Conservation (phyloP, 2,797 vertebrate species). For the Acrossocheilus wenchowensis region DNA sequence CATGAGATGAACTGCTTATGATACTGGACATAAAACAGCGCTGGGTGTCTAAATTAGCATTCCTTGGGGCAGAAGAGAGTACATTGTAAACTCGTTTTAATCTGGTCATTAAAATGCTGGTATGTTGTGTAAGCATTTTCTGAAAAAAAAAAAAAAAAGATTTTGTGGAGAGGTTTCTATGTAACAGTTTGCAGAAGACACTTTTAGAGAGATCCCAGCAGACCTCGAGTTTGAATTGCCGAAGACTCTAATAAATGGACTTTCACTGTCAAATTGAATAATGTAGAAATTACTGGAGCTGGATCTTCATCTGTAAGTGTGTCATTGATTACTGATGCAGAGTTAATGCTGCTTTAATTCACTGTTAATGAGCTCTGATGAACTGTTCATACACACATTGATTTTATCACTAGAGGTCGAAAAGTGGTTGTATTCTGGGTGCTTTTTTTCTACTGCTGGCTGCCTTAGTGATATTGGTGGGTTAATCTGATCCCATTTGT, state of each 20-base stretch:
- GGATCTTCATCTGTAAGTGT: neutral
- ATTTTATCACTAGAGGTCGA: conserved; percentile 7
- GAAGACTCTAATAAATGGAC: neutral
- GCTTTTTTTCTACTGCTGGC: neutral
- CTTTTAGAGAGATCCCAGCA: neutral
- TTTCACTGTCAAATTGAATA: conserved; percentile 17
- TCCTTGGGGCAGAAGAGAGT: neutral
- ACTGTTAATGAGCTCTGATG: conserved; percentile 22
- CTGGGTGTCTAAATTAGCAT: conserved; percentile 46
- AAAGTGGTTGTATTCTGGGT: neutral
- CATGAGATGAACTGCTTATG: conserved; percentile 42
- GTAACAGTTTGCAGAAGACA: neutral
- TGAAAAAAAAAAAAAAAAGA: neutral
- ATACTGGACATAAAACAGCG: conserved; percentile 27
- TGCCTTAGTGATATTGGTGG: neutral
- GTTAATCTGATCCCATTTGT: conserved; percentile 4
- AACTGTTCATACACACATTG: neutral
- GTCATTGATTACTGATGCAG: conserved; percentile 36
- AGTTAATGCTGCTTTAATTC: conserved; percentile 38
- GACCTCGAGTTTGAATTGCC: neutral
- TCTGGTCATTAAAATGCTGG: conserved; percentile 30
- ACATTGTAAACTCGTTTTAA: conserved; percentile 28
- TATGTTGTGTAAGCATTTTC: conserved; percentile 11
- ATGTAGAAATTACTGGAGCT: conserved; percentile 12
- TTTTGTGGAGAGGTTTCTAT: neutral